Evolutionary conservation across 1,140 invertebrate genomes (phyloP), one percentile per base, ranked within the genome.

Genomic region (Gonatopus flavifemur): DNA sequence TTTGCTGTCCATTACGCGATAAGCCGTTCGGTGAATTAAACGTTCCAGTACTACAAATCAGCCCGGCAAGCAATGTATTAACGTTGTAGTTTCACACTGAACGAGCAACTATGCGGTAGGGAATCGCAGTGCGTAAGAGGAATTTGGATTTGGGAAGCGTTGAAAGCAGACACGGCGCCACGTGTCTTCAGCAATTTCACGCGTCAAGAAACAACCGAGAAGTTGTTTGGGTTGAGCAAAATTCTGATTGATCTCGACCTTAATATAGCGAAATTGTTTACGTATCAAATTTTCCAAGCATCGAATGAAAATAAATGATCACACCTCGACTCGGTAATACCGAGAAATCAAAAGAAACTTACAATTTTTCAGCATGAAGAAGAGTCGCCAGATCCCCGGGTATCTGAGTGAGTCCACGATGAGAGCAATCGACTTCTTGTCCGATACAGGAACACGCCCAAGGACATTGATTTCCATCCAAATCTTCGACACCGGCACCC

Each of bases 341-440:
- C n/a, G n/a, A n/a, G n/a, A n/a, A 9, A 9, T 13, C 28, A 41
- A 57, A 31, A 33, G 8, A 19, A 62, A 93, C 91, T 93, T 75
- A 94, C 91, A 94, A 78, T 84, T 88, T 84, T 75, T 92, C 88
- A 39, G 86, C 86, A 64, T 89, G 84, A 22, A 79, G 67, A 9
- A 90, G 88, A 5, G 49, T 52, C 25, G 66, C 57, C 61, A 94
- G 80, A 63, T 86, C 83, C 52, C 84, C 82, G 0, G 92, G 91
- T 20, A 92, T 86, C 66, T 87, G 84, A n/a, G 85, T 84, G 28
- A 94, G 80, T 36, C 84, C 88, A 18, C 89, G 81, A 67, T 89
- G 86, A 31, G 89, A 88, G 72, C 92, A 94, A 69, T 94, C 88
- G 20, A 92, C 85, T 36, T 86, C 86, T 39, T 86, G 80, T 44